phyloP scores from a whole-genome alignment of 2,797 vertebrate genomes.

The Danio tinwini region DNA sequence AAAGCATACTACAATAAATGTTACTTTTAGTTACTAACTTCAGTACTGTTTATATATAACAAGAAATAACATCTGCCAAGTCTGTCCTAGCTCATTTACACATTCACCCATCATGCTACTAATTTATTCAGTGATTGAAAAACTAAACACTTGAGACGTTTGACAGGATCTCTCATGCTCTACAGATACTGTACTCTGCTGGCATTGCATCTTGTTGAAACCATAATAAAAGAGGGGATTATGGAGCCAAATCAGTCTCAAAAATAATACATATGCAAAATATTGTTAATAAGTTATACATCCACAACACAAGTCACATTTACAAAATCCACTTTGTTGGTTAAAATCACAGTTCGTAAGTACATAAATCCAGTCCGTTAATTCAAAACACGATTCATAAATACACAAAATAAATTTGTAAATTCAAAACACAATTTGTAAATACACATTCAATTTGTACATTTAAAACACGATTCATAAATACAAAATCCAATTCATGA shows the following conservation, averaged over 20 bases:
- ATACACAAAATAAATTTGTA: too few relatives aligned
- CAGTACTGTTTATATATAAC: background rate
- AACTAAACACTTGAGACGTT: slow-evolving; percentile 22
- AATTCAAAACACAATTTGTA: too few relatives aligned
- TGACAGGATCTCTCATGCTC: slow-evolving; percentile 47
- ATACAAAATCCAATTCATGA: too few relatives aligned
- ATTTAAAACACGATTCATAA: too few relatives aligned
- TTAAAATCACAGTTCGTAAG: too few relatives aligned
- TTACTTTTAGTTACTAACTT: background rate
- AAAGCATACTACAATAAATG: background rate
- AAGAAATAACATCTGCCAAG: background rate
- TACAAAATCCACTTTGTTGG: too few relatives aligned
- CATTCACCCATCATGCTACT: slow-evolving; percentile 33
- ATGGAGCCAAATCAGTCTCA: background rate
- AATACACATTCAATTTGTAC: too few relatives aligned
- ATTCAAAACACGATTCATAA: too few relatives aligned
- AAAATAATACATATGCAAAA: too few relatives aligned
- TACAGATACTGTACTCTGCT: slow-evolving; percentile 20
- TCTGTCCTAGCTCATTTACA: slow-evolving; percentile 47
- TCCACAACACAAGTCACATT: too few relatives aligned
- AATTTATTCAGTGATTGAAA: slow-evolving; percentile 56
- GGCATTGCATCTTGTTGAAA: background rate
- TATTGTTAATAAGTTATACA: too few relatives aligned
- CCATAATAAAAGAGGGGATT: slow-evolving; percentile 24
- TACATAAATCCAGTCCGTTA: too few relatives aligned